Conservation (phyloP, 2,113 vertebrate genomes). For the Nesogale talazaci region DNA sequence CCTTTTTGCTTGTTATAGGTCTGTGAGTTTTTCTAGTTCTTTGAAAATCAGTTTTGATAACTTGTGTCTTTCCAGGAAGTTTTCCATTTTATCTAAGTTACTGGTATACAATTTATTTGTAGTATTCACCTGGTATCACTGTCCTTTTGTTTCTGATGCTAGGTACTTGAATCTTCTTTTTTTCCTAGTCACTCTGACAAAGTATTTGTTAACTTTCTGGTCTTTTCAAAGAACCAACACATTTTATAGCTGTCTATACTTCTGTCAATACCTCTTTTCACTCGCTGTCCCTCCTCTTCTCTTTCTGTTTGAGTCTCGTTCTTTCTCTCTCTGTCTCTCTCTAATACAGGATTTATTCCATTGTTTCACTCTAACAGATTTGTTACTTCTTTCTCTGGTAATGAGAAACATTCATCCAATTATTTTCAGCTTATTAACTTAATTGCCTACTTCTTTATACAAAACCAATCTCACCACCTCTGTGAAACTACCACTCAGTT, state of each 20-base stretch:
- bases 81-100: neutral
- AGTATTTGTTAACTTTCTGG: neutral
- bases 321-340: too few relatives aligned
- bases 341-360: conserved; percentile 10
- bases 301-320: too few relatives aligned
- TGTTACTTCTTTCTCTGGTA: neutral
- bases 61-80: neutral
- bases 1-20: neutral
- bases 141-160: neutral
- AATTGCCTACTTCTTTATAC: neutral
- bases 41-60: neutral
- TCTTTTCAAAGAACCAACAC: neutral
- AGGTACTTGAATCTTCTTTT: neutral
- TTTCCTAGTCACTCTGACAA: neutral
- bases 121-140: neutral
- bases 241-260: neutral
- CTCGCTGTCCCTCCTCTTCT: neutral
- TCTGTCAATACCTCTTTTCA: neutral
- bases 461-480: neutral
- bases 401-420: neutral
- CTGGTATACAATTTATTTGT: neutral
- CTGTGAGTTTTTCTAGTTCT: neutral
- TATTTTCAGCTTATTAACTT: neutral
- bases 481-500: neutral
- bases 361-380: conserved; percentile 22